phyloP scores from a whole-genome alignment of 92 coral and sea anemone species.

The Palythoa heliodiscus region DNA sequence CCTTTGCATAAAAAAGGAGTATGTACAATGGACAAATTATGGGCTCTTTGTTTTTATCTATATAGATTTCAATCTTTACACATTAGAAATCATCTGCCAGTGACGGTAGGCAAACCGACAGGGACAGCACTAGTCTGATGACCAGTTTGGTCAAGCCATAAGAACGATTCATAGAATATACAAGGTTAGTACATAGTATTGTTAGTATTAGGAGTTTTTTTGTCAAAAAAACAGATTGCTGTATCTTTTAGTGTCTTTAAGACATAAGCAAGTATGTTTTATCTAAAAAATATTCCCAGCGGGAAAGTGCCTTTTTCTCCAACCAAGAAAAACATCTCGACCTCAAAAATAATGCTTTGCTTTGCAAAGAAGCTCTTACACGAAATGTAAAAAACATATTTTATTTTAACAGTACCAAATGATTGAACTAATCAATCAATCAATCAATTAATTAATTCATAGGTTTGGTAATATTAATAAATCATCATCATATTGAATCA shows the following conservation, averaged over 20 bases:
- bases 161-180: constrained; percentile 43
- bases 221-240: constrained; percentile 14
- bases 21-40: constrained; percentile 39
- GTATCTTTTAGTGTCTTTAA: constrained; percentile 30
- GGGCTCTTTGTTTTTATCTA: constrained; percentile 25
- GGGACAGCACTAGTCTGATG: neutral
- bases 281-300: constrained; percentile 36
- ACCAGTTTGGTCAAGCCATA: constrained; percentile 48
- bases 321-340: constrained; percentile 26
- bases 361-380: constrained; percentile 47
- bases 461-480: neutral
- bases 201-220: constrained; percentile 22
- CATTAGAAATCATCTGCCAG: constrained; percentile 29
- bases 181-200: constrained; percentile 47
- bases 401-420: neutral
- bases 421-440: neutral
- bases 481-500: neutral
- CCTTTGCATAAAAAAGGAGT: constrained; percentile 44
- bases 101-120: neutral
- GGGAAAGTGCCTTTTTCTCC: constrained; percentile 30
- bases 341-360: constrained; percentile 42
- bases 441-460: neutral
- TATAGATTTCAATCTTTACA: neutral
- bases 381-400: constrained; percentile 19
- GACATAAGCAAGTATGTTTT: constrained; percentile 23